These are phyloP conservation scores for Dunckerocampus dactyliophorus DNA, from an alignment of 2,113 vertebrate genomes.

Conservation along the genomic window DNA sequence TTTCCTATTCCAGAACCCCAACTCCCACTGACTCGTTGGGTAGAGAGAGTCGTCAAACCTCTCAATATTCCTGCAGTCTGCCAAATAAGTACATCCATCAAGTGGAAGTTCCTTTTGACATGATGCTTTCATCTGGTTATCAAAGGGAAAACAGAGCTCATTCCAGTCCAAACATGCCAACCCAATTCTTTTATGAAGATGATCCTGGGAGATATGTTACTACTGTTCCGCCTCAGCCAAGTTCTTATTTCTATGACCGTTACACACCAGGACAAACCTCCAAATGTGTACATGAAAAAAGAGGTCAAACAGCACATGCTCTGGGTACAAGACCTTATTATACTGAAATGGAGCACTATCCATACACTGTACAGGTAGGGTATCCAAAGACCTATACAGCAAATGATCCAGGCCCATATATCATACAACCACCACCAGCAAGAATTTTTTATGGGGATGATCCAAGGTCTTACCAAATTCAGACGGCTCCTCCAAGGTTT, in stretches of 20 bases:
- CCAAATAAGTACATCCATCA: slow-evolving; percentile 73
- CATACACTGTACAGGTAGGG: slow-evolving; percentile 59
- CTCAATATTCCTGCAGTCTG: slow-evolving; percentile 76
- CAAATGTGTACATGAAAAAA: slow-evolving; percentile 76
- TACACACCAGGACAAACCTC: slow-evolving; percentile 71
- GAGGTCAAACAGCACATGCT: slow-evolving; percentile 68
- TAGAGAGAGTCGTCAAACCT: slow-evolving; percentile 74
- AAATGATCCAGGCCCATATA: slow-evolving; percentile 75
- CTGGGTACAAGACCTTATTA: slow-evolving; percentile 66
- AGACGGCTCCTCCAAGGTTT: slow-evolving; percentile 71
- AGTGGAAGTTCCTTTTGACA: slow-evolving; percentile 73
- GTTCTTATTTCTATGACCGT: slow-evolving; percentile 78
- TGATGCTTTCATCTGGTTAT: slow-evolving; percentile 72
- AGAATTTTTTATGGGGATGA: slow-evolving; percentile 76
- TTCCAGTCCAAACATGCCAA: slow-evolving; percentile 76
- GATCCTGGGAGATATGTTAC: slow-evolving; percentile 75
- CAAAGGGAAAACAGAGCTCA: slow-evolving; percentile 80
- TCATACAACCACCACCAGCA: slow-evolving; percentile 77
- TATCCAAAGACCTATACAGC: slow-evolving; percentile 70
- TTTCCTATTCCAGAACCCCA: slow-evolving; percentile 77
- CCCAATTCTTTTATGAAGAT: slow-evolving; percentile 87
- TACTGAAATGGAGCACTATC: slow-evolving; percentile 64
- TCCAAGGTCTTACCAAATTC: slow-evolving; percentile 76
- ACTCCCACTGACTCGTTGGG: slow-evolving; percentile 87
- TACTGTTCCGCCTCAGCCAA: slow-evolving; percentile 62